These are phyloP conservation scores for Syrphus vitripennis DNA, from an alignment of 2,888 invertebrate genomes.

Conservation along the genomic window DNA sequence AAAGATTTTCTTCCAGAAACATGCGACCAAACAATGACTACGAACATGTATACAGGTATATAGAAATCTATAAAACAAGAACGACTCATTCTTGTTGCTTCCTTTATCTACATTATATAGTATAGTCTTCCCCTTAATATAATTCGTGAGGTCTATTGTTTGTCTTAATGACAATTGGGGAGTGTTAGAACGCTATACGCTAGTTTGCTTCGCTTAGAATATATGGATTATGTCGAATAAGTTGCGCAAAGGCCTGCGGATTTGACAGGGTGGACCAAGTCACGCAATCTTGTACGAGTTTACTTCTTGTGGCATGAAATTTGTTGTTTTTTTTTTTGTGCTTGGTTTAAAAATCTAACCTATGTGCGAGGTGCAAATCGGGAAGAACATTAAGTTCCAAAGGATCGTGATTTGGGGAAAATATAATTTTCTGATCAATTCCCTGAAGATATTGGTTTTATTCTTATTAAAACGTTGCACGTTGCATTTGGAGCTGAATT, in stretches of 20 bases:
- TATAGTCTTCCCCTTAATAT: constrained; percentile 1
- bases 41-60: not conserved
- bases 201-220: constrained; percentile 30
- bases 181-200: constrained; percentile 53
- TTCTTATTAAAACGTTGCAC: not conserved
- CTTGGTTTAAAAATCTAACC: constrained; percentile 29
- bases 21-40: constrained; percentile 28
- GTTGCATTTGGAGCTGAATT: not conserved
- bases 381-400: not conserved
- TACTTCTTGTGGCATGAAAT: constrained; percentile 23
- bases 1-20: constrained; percentile 2
- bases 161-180: constrained; percentile 69
- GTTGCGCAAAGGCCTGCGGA: constrained; percentile 29
- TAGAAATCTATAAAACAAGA: not conserved
- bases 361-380: constrained; percentile 38
- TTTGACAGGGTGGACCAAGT: constrained; percentile 53
- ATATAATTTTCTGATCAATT: constrained; percentile 4
- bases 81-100: constrained; percentile 11
- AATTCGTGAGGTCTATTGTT: constrained; percentile 69
- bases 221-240: constrained; percentile 61
- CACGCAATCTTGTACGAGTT: constrained; percentile 47
- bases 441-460: constrained; percentile 30
- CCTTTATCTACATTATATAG: not conserved
- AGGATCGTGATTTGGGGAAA: constrained; percentile 48
- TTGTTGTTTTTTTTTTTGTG: not conserved